Evolutionary conservation across 2,888 invertebrate species (phyloP), one percentile per base, ranked within the genome.

Genomic region (Scaeva pyrastri): DNA sequence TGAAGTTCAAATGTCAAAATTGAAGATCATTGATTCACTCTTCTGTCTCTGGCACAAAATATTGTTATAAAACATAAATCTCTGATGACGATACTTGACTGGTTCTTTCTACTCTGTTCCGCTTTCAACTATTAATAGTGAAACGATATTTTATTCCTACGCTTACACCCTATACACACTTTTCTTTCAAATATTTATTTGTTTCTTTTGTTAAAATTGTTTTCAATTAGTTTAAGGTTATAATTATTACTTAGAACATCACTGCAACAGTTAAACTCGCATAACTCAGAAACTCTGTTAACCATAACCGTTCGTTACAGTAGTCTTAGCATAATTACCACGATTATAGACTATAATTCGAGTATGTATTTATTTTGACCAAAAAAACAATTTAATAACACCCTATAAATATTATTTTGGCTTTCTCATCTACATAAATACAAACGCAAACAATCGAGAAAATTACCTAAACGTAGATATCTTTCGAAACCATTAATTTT

Each of bases 401-500:
- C 76, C 76, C 73, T 70, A 45, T 50, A 70, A 43, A n/a, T 62
- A 66, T 21, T 23, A 19, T 16, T 31, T 39, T 26, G 31, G 66
- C 8, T 23, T 52, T 50, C 66, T 58, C 16, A 43, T 56, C 36
- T 43, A 45, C 50, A 68, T 68, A 74, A 71, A 78, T 74, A 64
- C 70, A 16, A 31, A 45, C 16, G 36, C 16, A 58, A 39, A 39
- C 58, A 58, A 21, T 19, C 36, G 12, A n/a, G n/a, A 36, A 60
- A 86, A 74, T 82, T 82, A 81, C 82, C 74, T 86, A 82, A 86
- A 62, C 74, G 70, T 74, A 71, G 31, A 31, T 31, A 31, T 31
- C 31, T 7, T 60, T 58, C 31, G 58, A 74, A 82, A 71, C 82
- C 82, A 82, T 86, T 71, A 82, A 86, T 86, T 82, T 82, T 86